phyloP scores from a whole-genome alignment of 1,140 invertebrate species.

The Panonychus citri region DNA sequence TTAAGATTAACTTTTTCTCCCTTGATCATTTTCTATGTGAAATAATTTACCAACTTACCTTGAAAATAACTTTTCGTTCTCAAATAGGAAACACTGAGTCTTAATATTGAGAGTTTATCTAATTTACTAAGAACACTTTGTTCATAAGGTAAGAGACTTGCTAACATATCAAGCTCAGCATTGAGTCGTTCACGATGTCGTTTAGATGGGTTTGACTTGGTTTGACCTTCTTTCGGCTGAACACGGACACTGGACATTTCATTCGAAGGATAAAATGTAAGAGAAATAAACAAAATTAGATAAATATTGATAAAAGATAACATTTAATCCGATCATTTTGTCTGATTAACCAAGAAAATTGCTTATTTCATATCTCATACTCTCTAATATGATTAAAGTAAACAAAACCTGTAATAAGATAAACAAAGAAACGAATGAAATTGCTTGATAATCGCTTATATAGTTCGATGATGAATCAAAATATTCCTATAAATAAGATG shows the following conservation, averaged over 20 bases:
- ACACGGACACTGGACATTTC: background rate
- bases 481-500: no score
- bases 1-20: no score
- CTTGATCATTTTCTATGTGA: no score
- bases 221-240: constrained; percentile 78
- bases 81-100: constrained; percentile 90
- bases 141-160: constrained; percentile 91
- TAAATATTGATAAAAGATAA: no score
- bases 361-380: background rate
- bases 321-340: background rate
- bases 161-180: constrained; percentile 87
- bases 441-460: background rate
- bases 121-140: constrained; percentile 93
- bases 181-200: constrained; percentile 89
- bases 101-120: constrained; percentile 85
- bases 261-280: background rate
- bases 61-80: constrained; percentile 97
- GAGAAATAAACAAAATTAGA: background rate
- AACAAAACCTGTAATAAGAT: background rate
- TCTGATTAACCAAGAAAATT: background rate
- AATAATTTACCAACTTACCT: no score
- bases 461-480: no score
- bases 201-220: constrained; percentile 97
- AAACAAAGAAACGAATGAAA: background rate
- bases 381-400: background rate